A percentile compares a stretch with the other conserved stretches of the same genome.
Evolutionary conservation across 2,113 vertebrate genomes (phyloP).

Genomic region (Rhombomys opimus): DNA sequence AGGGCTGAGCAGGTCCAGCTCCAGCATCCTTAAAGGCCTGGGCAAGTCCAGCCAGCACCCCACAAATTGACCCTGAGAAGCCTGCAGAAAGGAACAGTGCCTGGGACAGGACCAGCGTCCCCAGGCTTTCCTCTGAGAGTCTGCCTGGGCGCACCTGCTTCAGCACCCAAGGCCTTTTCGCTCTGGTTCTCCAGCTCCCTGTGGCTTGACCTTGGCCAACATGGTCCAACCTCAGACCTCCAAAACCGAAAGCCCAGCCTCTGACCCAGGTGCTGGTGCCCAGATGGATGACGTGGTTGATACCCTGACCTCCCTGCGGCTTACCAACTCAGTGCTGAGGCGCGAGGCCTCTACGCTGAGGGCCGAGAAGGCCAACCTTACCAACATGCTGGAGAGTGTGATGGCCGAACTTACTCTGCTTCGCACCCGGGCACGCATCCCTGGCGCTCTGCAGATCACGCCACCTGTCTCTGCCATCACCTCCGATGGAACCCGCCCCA

Average conservation of each 20-base stretch:
- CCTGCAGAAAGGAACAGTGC: neutral
- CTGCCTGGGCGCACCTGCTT: no score
- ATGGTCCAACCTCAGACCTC: constrained; percentile 77
- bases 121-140: neutral
- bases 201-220: neutral
- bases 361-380: constrained; percentile 78
- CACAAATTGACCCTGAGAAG: neutral
- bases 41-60: neutral
- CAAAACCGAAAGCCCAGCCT: constrained; percentile 21
- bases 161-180: neutral
- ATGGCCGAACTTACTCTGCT: constrained; percentile 78
- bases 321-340: constrained; percentile 78
- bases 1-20: neutral
- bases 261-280: neutral
- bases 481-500: constrained; percentile 53
- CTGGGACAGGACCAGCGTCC: neutral
- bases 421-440: constrained; percentile 74
- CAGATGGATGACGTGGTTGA: constrained; percentile 75
- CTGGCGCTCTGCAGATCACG: constrained; percentile 77
- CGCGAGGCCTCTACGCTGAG: constrained; percentile 79
- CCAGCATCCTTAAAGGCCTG: neutral
- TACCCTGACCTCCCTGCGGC: constrained; percentile 79
- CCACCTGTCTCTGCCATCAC: constrained; percentile 74
- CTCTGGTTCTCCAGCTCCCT: neutral
- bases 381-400: constrained; percentile 80